Base-by-base conservation (phyloP, 1,140 invertebrate species). In the Gyrodactylus bullatarudis region DNA sequence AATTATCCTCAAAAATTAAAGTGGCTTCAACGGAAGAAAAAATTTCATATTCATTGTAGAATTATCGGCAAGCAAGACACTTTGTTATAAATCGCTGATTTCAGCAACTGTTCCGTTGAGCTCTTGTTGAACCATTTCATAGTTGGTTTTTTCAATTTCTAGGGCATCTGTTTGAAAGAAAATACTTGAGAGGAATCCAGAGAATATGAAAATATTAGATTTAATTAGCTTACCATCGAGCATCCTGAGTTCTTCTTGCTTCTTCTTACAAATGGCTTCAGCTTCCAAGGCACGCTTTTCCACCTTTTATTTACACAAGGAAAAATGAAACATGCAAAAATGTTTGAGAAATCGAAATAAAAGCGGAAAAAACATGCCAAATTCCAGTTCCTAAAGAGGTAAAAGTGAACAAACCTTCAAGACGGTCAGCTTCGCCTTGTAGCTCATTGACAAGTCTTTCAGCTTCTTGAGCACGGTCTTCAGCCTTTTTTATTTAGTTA, bases 401-500 rank as follows among this genome's bases (percentile, higher is more conserved):
- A 0, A 21, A 69, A 26, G 24, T 23, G 68, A 73, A 74, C 26
- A 72, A 68, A 75, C 75, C 75, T 75, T 74, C 75, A 24, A 75
- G 69, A 69, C 74, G 71, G 70, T 75, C 75, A 72, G 72, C 73
- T 69, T 75, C 75, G 26, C 72, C 74, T 73, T 75, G 75, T 25
- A 75, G 72, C 72, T 74, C 74, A 27, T 73, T 68, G 69, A 75
- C 72, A 26, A 73, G 72, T n/a, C 74, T 68, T 72, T 75, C 75
- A 68, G 70, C 75, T 26, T 72, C 72, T 74, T 75, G 73, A 69
- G 75, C 75, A 54, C 75, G 73, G 69, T 75, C 71, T 74, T 75
- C 75, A 27, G 75, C 75, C 73, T 70, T 54, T 54, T 16, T 16
- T 54, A 16, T 54, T 16, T 54, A 54, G n/a, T 54, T n/a, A 54